Evolutionary conservation across 2,797 vertebrate species (phyloP).

Genomic region (Anisognathus igniventris): DNA sequence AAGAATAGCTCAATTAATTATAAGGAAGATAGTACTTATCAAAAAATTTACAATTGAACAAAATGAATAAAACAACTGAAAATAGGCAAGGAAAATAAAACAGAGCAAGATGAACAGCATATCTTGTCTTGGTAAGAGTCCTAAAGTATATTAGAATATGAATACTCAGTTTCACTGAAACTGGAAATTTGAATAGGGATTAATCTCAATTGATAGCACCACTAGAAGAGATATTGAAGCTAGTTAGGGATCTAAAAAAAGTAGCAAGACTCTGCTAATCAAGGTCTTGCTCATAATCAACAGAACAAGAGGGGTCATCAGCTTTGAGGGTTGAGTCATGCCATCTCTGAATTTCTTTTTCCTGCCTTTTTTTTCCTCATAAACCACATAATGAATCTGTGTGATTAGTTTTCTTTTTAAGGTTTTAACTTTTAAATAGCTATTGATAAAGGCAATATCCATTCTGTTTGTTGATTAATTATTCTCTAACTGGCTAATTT

Average conservation of each 20-base stretch:
- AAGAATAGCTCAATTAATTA: neutral
- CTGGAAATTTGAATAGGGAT: neutral
- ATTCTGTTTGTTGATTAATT: neutral
- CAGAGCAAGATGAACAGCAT: neutral
- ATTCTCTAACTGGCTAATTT: neutral
- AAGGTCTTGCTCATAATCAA: neutral
- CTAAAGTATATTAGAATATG: neutral
- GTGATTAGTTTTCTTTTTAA: neutral
- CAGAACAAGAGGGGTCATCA: neutral
- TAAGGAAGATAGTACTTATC: neutral
- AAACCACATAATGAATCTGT: neutral
- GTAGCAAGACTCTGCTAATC: neutral
- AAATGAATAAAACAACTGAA: neutral
- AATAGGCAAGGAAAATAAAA: neutral
- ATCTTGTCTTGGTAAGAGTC: neutral
- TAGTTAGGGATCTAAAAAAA: neutral
- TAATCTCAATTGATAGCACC: neutral
- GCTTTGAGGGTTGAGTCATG: neutral
- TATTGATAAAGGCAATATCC: neutral
- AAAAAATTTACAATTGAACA: neutral
- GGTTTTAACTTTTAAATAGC: neutral
- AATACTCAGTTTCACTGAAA: neutral
- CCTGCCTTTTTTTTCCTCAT: neutral
- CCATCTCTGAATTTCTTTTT: neutral
- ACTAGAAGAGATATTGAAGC: neutral